phyloP scores from a whole-genome alignment of 2,797 vertebrate genomes.

The Galago senegalensis region DNA sequence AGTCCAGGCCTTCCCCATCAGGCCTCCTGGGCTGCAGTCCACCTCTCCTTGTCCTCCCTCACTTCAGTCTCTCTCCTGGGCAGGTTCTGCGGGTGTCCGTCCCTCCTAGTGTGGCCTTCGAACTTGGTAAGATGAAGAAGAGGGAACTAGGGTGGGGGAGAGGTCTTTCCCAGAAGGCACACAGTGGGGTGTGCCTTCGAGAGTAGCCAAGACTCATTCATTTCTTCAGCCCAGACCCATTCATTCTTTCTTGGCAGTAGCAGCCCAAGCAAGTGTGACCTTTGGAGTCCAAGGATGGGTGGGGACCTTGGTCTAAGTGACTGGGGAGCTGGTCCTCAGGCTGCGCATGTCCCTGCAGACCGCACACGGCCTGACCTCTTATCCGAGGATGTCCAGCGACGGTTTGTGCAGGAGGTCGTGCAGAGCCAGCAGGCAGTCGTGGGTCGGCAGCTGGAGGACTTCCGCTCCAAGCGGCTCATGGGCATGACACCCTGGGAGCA shows the following conservation, averaged over 20 bases:
- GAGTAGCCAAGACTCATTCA: not conserved
- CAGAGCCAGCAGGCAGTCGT: constrained; percentile 88
- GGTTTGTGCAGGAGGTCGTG: constrained; percentile 90
- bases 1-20: not conserved
- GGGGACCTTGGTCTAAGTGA: not conserved
- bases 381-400: constrained; percentile 91
- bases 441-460: constrained; percentile 94
- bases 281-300: not conserved
- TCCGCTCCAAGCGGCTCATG: constrained; percentile 96
- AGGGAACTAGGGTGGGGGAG: not conserved
- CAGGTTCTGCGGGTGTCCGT: constrained; percentile 92
- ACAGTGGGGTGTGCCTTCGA: too few relatives aligned
- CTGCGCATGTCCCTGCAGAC: constrained; percentile 86
- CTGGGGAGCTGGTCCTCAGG: not conserved
- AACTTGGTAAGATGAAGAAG: constrained; percentile 91
- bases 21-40: not conserved
- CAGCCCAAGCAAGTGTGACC: not conserved
- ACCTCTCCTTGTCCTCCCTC: not conserved
- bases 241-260: not conserved
- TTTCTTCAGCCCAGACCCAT: not conserved
- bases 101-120: constrained; percentile 86
- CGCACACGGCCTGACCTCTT: constrained; percentile 92
- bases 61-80: not conserved
- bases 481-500: constrained; percentile 95
- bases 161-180: not conserved